Evolutionary conservation across 2,888 invertebrate genomes (phyloP).

Genomic region (Troides aeacus): DNA sequence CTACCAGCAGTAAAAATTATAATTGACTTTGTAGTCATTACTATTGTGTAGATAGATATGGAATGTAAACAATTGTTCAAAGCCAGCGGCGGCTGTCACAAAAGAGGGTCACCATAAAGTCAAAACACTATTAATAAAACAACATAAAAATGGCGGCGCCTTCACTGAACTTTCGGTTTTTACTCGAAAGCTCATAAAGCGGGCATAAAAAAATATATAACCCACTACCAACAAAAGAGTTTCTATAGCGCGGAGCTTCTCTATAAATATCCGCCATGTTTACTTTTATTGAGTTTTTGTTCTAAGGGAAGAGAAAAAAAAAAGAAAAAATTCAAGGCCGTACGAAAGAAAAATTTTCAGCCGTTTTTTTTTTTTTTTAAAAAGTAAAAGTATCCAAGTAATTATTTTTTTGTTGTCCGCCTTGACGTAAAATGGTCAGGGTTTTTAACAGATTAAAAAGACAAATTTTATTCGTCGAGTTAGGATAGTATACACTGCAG

Average conservation of each 20-base stretch:
- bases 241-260: conserved; percentile 21
- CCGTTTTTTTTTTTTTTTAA: conserved; percentile 3
- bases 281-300: conserved; percentile 15
- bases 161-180: conserved; percentile 27
- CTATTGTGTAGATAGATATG: not conserved
- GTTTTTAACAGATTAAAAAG: too few relatives aligned
- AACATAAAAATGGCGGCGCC: conserved; percentile 24
- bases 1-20: too few relatives aligned
- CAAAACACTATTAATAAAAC: conserved; percentile 16
- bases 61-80: conserved; percentile 2
- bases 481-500: too few relatives aligned
- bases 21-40: too few relatives aligned
- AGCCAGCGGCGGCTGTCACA: conserved; percentile 4
- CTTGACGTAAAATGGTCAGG: too few relatives aligned
- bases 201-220: conserved; percentile 15
- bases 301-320: not conserved
- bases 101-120: conserved; percentile 26
- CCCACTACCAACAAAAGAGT: conserved; percentile 22
- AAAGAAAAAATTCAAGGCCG: conserved; percentile 19
- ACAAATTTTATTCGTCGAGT: too few relatives aligned
- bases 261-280: conserved; percentile 19
- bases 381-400: conserved; percentile 21
- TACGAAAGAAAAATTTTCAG: conserved; percentile 20
- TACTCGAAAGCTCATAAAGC: conserved; percentile 19
- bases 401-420: conserved; percentile 29